Evolutionary conservation across 2,797 vertebrate species (phyloP).

Genomic region (Halcyon smyrnensis): DNA sequence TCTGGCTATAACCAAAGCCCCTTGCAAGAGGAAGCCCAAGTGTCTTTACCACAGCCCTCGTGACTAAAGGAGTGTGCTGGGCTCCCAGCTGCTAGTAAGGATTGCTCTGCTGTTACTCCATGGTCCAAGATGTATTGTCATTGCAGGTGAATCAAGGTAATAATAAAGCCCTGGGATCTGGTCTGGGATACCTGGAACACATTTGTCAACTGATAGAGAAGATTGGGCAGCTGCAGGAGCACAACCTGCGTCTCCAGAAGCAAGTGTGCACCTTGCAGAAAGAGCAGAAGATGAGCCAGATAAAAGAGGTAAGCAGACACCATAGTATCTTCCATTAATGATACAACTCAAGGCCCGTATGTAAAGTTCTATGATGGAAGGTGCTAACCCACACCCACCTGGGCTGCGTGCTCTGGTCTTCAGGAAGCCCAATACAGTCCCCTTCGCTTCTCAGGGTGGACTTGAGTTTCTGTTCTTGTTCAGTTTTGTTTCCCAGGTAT

Average conservation of each 20-base stretch:
- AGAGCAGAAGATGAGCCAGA: constrained; percentile 76
- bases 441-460: not conserved
- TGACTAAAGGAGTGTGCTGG: not conserved
- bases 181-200: constrained; percentile 88
- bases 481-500: not conserved
- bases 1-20: not conserved
- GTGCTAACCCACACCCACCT: not conserved
- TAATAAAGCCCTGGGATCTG: constrained; percentile 79
- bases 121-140: not conserved
- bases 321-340: not conserved
- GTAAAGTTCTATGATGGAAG: not conserved
- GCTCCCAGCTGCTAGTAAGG: not conserved
- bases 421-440: not conserved
- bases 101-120: not conserved
- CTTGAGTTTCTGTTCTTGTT: not conserved
- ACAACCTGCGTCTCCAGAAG: constrained; percentile 85
- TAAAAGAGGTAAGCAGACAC: constrained; percentile 82
- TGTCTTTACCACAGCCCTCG: not conserved
- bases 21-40: not conserved
- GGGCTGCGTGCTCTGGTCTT: not conserved
- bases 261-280: constrained; percentile 85
- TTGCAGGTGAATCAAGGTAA: constrained; percentile 81
- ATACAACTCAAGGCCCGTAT: not conserved
- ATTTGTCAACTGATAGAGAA: constrained; percentile 91
- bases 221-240: constrained; percentile 89